Evolutionary conservation across 2,113 vertebrate genomes (phyloP).

Genomic region (Scalopus aquaticus): DNA sequence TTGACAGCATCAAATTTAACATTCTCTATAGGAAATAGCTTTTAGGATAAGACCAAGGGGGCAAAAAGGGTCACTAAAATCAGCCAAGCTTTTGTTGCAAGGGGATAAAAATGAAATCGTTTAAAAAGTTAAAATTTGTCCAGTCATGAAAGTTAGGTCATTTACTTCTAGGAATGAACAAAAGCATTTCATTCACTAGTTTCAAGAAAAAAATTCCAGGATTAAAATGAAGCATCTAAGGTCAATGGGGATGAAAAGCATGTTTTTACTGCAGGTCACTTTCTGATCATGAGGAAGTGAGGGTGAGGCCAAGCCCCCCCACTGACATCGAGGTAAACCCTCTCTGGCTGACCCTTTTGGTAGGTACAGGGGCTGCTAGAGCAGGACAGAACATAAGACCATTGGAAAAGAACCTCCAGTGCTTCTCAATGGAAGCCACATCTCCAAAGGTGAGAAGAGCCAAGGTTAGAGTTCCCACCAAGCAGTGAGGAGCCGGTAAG

Average conservation of each 20-base stretch:
- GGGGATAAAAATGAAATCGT: constrained; percentile 74
- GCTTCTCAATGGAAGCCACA: background rate
- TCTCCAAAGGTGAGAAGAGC: background rate
- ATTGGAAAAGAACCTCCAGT: background rate
- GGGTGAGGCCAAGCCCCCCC: background rate
- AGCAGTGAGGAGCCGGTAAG: background rate
- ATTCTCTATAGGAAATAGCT: constrained; percentile 78
- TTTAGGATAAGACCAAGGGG: constrained; percentile 65
- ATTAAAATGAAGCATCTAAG: constrained; percentile 37
- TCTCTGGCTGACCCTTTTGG: background rate
- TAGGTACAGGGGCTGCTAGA: background rate
- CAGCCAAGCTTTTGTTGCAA: constrained; percentile 78
- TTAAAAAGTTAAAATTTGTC: constrained; percentile 64
- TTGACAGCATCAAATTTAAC: constrained; percentile 83
- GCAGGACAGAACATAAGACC: background rate
- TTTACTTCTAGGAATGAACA: constrained; percentile 69
- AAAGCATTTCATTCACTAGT: constrained; percentile 63
- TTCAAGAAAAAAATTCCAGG: constrained; percentile 55
- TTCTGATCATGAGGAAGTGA: background rate
- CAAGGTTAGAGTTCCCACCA: too few relatives aligned
- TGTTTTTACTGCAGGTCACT: background rate
- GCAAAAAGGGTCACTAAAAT: constrained; percentile 75
- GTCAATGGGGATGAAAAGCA: background rate
- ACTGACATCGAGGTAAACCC: background rate
- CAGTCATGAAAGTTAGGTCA: constrained; percentile 37